Evolutionary conservation across 2,797 vertebrate genomes (phyloP).

Genomic region (Myotis planiceps): DNA sequence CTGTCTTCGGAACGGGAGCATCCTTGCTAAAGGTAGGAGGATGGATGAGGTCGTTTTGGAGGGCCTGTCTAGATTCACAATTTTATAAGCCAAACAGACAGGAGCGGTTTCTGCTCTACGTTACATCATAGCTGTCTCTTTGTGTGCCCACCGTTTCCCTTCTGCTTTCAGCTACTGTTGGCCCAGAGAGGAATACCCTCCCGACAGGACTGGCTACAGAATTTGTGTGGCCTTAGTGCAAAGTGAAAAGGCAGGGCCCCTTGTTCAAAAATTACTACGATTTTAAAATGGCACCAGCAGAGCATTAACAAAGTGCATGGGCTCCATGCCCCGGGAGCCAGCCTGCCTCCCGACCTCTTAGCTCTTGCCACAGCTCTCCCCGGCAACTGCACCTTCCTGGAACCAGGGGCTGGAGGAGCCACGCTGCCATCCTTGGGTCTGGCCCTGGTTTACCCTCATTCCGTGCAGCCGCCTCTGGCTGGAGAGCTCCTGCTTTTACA

Average conservation of each 20-base stretch:
- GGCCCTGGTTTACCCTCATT: background rate
- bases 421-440: background rate
- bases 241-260: background rate
- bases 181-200: background rate
- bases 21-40: background rate
- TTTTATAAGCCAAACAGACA: background rate
- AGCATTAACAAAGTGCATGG: background rate
- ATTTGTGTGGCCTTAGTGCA: background rate
- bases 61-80: background rate
- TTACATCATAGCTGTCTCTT: background rate
- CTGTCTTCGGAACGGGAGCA: background rate
- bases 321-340: fast-evolving
- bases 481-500: background rate
- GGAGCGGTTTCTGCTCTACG: background rate
- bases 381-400: background rate
- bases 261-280: background rate
- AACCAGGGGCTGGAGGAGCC: background rate
- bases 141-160: background rate
- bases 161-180: background rate
- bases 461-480: background rate
- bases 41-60: background rate
- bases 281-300: background rate
- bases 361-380: background rate
- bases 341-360: background rate
- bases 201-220: background rate